phyloP scores from a whole-genome alignment of 2,888 invertebrate species.

The Agrilus mali region DNA sequence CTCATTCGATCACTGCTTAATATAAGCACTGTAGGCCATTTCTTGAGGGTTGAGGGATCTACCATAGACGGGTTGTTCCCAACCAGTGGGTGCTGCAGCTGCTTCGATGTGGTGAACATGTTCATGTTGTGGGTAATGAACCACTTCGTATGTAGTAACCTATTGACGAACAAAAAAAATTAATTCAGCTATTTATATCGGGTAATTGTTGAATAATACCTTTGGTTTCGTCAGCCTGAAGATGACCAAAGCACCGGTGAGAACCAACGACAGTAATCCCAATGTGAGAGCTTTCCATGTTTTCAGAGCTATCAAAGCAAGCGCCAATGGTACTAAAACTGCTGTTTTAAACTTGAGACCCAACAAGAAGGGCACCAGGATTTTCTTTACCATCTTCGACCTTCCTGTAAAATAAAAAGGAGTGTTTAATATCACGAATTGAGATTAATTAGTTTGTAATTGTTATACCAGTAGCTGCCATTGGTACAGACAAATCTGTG shows the following conservation, averaged over 20 bases:
- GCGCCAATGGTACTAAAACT: conserved; percentile 66
- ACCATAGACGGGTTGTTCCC: conserved; percentile 48
- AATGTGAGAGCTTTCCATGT: conserved; percentile 84
- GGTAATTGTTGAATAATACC: conserved; percentile 25
- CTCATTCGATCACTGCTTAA: conserved; percentile 5
- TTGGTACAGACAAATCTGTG: conserved; percentile 55
- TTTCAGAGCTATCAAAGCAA: conserved; percentile 73
- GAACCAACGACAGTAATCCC: conserved; percentile 69
- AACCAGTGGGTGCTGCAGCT: conserved; percentile 30
- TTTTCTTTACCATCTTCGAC: conserved; percentile 60
- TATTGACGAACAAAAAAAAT: conserved; percentile 15
- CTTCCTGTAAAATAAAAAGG: conserved; percentile 46
- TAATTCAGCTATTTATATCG: neutral
- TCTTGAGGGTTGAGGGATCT: conserved; percentile 44
- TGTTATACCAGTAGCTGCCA: conserved; percentile 40
- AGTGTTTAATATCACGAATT: conserved; percentile 3
- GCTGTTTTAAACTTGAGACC: conserved; percentile 80
- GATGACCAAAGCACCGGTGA: conserved; percentile 75
- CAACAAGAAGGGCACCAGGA: conserved; percentile 71
- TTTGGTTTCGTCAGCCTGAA: conserved; percentile 82
- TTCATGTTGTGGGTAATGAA: conserved; percentile 64
- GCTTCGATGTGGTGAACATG: conserved; percentile 52
- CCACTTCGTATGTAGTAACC: conserved; percentile 74
- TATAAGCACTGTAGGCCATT: conserved; percentile 39
- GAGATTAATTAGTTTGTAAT: conserved; percentile 1